Percentiles rank a stretch among this genome's conserved stretches.
Evolutionary conservation across 2,888 invertebrate genomes (phyloP).

Genomic region (Eurytoma californica): DNA sequence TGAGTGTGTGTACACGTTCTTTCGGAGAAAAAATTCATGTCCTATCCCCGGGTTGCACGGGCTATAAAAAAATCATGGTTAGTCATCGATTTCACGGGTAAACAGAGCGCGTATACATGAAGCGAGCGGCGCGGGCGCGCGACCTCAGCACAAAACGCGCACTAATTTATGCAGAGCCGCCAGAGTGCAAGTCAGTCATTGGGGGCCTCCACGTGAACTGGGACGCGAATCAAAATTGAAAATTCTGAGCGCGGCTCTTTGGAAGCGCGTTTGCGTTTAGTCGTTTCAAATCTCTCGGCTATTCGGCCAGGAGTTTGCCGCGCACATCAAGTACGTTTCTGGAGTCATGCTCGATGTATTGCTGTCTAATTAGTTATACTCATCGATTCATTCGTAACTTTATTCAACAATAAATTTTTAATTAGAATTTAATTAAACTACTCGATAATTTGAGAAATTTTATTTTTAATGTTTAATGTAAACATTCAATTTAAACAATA

Average conservation of each 20-base stretch:
- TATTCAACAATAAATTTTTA: too few species aligned
- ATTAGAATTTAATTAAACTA: too few species aligned
- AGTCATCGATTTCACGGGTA: slow-evolving; percentile 15
- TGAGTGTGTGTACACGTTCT: too few species aligned
- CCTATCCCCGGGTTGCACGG: background rate
- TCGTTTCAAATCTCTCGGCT: slow-evolving; percentile 40
- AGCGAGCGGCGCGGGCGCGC: background rate
- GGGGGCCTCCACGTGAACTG: background rate
- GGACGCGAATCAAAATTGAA: background rate
- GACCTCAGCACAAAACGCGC: slow-evolving; percentile 18
- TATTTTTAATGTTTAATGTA: too few species aligned
- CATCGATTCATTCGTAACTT: too few species aligned
- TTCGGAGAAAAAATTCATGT: background rate
- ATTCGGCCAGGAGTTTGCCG: slow-evolving; percentile 19
- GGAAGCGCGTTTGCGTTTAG: slow-evolving; percentile 23
- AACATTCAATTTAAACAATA: too few species aligned
- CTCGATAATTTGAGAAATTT: too few species aligned
- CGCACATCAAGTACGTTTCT: slow-evolving; percentile 9
- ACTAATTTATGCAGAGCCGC: slow-evolving; percentile 18
- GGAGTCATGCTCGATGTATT: slow-evolving; percentile 1
- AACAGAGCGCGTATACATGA: slow-evolving; percentile 9
- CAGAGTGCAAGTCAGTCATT: background rate
- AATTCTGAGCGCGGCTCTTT: background rate
- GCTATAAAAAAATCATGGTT: slow-evolving; percentile 18
- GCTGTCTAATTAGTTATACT: background rate